Conservation (phyloP, 2,888 invertebrate genomes). For the Tipula unca region DNA sequence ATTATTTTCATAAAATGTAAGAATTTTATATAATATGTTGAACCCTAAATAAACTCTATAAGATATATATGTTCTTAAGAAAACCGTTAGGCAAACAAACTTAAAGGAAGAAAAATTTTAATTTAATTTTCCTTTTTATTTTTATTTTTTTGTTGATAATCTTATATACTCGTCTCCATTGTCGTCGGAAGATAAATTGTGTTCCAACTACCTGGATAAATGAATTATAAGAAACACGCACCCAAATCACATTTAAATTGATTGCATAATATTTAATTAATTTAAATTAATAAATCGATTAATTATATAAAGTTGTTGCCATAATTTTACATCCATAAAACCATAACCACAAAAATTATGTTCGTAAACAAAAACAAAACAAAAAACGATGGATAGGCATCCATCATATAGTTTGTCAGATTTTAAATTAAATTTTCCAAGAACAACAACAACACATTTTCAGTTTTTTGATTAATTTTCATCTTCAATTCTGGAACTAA, state of each 20-base stretch:
- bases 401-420: not conserved
- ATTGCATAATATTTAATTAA: not conserved
- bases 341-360: too few relatives aligned
- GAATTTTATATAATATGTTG: not conserved
- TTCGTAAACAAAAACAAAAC: not conserved
- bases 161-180: too few relatives aligned
- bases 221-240: not conserved
- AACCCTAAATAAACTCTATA: too few relatives aligned
- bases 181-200: too few relatives aligned
- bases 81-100: not conserved
- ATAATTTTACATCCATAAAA: too few relatives aligned
- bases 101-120: not conserved
- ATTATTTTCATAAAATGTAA: too few relatives aligned
- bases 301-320: not conserved
- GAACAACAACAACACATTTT: not conserved
- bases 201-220: not conserved
- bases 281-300: not conserved
- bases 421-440: not conserved
- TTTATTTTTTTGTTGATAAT: too few relatives aligned
- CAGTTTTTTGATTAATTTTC: not conserved
- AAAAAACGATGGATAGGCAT: not conserved
- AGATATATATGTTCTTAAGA: too few relatives aligned
- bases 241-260: not conserved
- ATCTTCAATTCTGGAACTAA: not conserved
- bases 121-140: not conserved